Percentiles rank a stretch among this genome's conserved stretches.
These are phyloP conservation scores for Hormaphis cornu DNA, from an alignment of 1,140 invertebrate genomes.

Conservation along the genomic window DNA sequence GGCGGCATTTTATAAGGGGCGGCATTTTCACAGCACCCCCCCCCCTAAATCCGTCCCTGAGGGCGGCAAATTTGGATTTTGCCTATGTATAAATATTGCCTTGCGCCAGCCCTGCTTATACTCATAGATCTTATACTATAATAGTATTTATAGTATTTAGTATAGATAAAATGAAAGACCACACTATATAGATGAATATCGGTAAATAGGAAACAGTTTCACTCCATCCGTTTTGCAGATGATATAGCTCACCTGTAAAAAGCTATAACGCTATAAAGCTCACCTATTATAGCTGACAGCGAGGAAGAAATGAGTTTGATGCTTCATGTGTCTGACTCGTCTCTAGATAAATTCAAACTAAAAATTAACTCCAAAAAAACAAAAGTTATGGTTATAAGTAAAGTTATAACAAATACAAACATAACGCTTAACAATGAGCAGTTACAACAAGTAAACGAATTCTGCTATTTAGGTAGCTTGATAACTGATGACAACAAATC, in stretches of 20 bases:
- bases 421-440: neutral
- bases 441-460: no score
- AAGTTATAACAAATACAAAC: neutral
- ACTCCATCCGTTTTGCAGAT: no score
- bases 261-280: no score
- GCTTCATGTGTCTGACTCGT: neutral
- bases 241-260: constrained; percentile 19
- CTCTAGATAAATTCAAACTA: constrained; percentile 9
- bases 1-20: no score
- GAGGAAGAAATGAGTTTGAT: constrained; percentile 14
- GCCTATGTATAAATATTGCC: no score
- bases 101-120: no score
- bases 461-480: no score
- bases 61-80: no score
- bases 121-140: no score
- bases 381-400: constrained; percentile 11
- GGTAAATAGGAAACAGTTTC: constrained; percentile 3
- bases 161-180: constrained; percentile 17
- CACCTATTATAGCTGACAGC: constrained; percentile 6
- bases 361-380: constrained; percentile 26
- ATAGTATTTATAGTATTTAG: constrained; percentile 23
- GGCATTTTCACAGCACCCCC: no score
- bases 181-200: constrained; percentile 6
- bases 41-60: no score
- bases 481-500: neutral